Evolutionary conservation across 2,888 invertebrate genomes (phyloP).

Genomic region (Platycheirus albimanus): DNA sequence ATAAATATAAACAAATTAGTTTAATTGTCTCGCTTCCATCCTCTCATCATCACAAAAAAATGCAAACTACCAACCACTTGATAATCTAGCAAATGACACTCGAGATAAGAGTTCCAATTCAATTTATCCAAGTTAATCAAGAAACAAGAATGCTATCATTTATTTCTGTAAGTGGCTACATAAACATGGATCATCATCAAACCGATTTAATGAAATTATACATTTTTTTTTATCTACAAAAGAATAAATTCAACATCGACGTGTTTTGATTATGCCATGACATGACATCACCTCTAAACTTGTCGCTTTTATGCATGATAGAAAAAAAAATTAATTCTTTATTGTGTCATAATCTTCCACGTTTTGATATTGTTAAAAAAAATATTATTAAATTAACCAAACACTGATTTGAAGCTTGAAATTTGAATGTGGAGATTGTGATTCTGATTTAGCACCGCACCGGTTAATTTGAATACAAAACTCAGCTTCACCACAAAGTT

Average conservation of each 20-base stretch:
- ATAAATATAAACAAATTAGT: conserved; percentile 30
- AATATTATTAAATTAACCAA: conserved; percentile 34
- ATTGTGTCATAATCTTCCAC: conserved; percentile 36
- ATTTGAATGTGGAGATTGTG: not conserved
- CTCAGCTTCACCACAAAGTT: not conserved
- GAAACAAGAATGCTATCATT: not conserved
- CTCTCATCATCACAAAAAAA: too few species aligned
- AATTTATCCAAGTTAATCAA: conserved; percentile 29
- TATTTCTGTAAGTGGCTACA: not conserved
- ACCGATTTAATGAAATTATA: conserved; percentile 1
- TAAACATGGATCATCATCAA: conserved; percentile 19
- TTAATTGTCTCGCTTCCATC: conserved; percentile 34
- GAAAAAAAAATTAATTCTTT: conserved; percentile 27
- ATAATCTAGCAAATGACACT: conserved; percentile 9
- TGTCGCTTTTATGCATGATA: conserved; percentile 28
- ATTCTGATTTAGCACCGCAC: conserved; percentile 5
- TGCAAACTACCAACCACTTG: conserved; percentile 14
- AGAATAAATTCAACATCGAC: conserved; percentile 4
- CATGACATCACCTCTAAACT: conserved; percentile 56
- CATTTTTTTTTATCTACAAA: not conserved
- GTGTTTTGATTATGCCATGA: conserved; percentile 21
- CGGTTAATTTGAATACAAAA: not conserved
- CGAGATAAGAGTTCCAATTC: conserved; percentile 11
- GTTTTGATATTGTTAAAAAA: conserved; percentile 8
- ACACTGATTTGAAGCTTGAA: conserved; percentile 21